Conservation (phyloP, 2,888 invertebrate genomes). For the Xanthia icteritia region DNA sequence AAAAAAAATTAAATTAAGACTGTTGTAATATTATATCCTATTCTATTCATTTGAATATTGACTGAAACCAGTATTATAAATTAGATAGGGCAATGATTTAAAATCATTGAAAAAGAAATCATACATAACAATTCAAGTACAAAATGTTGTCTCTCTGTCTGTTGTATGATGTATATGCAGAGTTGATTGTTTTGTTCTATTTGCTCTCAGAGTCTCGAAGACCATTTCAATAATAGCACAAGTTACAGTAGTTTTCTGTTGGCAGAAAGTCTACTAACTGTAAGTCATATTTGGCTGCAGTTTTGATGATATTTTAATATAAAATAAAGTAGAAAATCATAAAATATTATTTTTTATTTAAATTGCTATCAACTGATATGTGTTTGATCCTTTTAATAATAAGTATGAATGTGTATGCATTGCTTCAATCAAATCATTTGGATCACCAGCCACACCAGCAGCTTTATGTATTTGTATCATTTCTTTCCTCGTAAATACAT, state of each 20-base stretch:
- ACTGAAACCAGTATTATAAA: conserved; percentile 54
- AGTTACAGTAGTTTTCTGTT: conserved; percentile 13
- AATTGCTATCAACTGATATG: conserved; percentile 91
- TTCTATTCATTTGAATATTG: conserved; percentile 47
- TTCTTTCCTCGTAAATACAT: conserved; percentile 94
- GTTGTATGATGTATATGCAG: not conserved
- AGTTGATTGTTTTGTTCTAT: conserved; percentile 22
- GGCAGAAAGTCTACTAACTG: conserved; percentile 24
- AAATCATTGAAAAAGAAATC: conserved; percentile 22
- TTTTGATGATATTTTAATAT: conserved; percentile 22
- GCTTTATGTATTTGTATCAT: conserved; percentile 93
- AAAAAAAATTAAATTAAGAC: conserved; percentile 64
- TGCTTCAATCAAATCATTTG: conserved; percentile 93
- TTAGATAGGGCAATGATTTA: conserved; percentile 22
- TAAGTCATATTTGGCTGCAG: conserved; percentile 38
- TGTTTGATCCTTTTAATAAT: conserved; percentile 94
- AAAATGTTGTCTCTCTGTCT: conserved; percentile 18
- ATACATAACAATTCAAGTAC: conserved; percentile 36
- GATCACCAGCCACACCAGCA: conserved; percentile 92
- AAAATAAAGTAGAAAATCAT: conserved; percentile 20
- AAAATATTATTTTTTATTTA: conserved; percentile 63
- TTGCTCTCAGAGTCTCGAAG: not conserved
- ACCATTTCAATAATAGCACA: conserved; percentile 14
- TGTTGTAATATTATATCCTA: conserved; percentile 48
- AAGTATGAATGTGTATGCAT: conserved; percentile 96